These are phyloP conservation scores for Brenthis ino DNA, from an alignment of 2,888 invertebrate genomes.

Conservation along the genomic window DNA sequence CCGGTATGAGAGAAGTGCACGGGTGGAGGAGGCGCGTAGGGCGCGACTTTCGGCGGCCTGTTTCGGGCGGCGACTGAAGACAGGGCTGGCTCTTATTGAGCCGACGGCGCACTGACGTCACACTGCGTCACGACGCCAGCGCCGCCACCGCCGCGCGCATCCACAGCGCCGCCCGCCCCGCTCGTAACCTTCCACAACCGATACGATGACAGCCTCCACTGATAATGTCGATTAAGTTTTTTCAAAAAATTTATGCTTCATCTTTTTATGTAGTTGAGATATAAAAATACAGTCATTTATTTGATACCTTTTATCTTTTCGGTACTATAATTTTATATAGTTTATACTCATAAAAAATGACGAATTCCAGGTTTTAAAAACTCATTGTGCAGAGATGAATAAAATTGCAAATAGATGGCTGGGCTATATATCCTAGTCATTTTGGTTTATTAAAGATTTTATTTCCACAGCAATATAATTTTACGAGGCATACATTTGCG, in stretches of 20 bases:
- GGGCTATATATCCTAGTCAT: background rate
- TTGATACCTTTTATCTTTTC: no score
- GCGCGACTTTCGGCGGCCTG: constrained; percentile 77
- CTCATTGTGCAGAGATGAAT: no score
- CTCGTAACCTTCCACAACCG: constrained; percentile 75
- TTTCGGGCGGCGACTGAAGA: constrained; percentile 82
- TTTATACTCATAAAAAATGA: no score
- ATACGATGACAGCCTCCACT: constrained; percentile 67
- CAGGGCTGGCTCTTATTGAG: constrained; percentile 84
- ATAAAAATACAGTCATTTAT: no score
- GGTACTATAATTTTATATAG: no score
- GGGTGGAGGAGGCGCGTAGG: constrained; percentile 71
- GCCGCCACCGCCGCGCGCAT: constrained; percentile 71
- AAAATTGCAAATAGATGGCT: no score
- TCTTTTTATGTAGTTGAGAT: no score
- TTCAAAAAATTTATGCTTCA: no score
- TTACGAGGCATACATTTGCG: background rate
- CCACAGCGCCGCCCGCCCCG: constrained; percentile 69
- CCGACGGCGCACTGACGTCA: constrained; percentile 87
- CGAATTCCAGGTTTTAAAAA: no score
- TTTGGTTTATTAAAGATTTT: background rate
- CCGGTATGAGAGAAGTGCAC: constrained; percentile 75
- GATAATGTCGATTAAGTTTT: constrained; percentile 44
- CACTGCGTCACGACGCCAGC: constrained; percentile 85
- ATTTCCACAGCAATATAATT: background rate